Evolutionary conservation across 2,888 invertebrate species (phyloP), one percentile per base, ranked within the genome.

Genomic region (Disparrhopalites patrizii): DNA sequence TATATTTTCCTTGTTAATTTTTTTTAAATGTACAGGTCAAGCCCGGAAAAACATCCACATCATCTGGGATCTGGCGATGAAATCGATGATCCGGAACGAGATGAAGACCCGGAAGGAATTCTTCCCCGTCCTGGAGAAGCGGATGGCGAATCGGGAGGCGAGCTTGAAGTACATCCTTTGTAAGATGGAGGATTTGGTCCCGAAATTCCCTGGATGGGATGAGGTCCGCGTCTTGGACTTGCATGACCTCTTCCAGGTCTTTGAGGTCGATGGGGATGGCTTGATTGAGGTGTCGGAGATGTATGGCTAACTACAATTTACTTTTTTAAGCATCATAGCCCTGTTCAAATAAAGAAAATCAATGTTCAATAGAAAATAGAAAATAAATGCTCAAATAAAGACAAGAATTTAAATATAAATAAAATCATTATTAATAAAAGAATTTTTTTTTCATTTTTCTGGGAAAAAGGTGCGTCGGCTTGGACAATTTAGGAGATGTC

Each of bases 231-330:
- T 74, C 28, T 70, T 73, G 50, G 73, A 73, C 36, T 62, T 73
- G 15, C 74, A 74, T 65, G 74, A 74, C 33, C 63, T 74, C 8
- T 74, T 74, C 40, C 73, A 73, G 63, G 73, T 72, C 8, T 74
- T 74, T 66, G 74, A 74, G 66, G 74, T 74, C n/a, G 73, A 74
- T 68, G 74, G 74, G 20, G 74, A 74, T 64, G 74, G 74, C 0
- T 61, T 74, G 2, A 74, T 74, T 60, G 74, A 74, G 62, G 71
- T 74, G 31, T 68, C 72, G 7, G 74, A 74, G 68, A 72, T 74
- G 74, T 70, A 62, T 51, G 50, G 30, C 8, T 20, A n/a, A n/a
- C n/a, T n/a, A n/a, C n/a, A n/a, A n/a, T n/a, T n/a, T n/a, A n/a
- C n/a, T n/a, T n/a, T n/a, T n/a, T n/a, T n/a, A n/a, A n/a, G n/a